Conservation (phyloP, 1,140 invertebrate species). For the Drosophila carrolli region DNA sequence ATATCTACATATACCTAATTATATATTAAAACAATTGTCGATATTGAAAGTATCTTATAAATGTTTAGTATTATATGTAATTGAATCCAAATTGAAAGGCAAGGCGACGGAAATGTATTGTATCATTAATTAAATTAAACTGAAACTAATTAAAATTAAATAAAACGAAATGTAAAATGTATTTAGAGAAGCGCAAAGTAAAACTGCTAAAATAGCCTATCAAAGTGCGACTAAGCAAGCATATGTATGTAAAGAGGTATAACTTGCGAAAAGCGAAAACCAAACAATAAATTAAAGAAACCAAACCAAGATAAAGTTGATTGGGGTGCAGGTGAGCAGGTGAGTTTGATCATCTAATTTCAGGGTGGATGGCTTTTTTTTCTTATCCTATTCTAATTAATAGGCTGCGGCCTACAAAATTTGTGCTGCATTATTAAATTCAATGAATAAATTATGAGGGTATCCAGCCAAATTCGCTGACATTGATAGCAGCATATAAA, state of each 20-base stretch:
- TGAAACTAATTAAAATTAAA: constrained; percentile 57
- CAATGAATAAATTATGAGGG: constrained; percentile 60
- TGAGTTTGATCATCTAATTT: not conserved
- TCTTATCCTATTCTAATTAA: constrained; percentile 13
- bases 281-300: constrained; percentile 49
- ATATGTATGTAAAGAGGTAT: constrained; percentile 44
- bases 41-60: constrained; percentile 79
- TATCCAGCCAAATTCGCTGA: constrained; percentile 25
- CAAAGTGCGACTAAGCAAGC: constrained; percentile 54
- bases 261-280: constrained; percentile 44
- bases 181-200: constrained; percentile 53
- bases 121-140: constrained; percentile 60
- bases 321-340: constrained; percentile 8
- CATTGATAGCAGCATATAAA: constrained; percentile 50
- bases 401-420: constrained; percentile 17
- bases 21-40: constrained; percentile 77
- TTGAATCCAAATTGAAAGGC: constrained; percentile 37
- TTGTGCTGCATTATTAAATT: constrained; percentile 40
- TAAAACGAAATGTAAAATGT: constrained; percentile 58
- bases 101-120: constrained; percentile 26
- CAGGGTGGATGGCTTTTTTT: not conserved
- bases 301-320: not conserved
- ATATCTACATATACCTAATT: constrained; percentile 54
- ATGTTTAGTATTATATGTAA: constrained; percentile 77
- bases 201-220: constrained; percentile 54